Percentiles rank a stretch among this genome's conserved stretches.
phyloP scores from a whole-genome alignment of 2,888 invertebrate species.

The Neocrepidodera transversa region DNA sequence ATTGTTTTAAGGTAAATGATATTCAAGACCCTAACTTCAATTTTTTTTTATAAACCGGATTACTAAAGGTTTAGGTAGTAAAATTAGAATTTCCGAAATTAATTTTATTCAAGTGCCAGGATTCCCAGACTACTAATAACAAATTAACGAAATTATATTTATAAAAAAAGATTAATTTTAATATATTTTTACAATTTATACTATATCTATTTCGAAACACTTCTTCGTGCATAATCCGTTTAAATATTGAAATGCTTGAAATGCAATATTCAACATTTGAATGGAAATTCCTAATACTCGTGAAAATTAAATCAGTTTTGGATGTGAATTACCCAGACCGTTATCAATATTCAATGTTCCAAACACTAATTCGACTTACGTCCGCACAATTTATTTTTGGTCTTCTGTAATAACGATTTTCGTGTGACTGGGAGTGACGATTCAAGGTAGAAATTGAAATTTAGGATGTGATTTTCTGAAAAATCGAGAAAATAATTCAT shows the following conservation, averaged over 20 bases:
- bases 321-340: constrained; percentile 48
- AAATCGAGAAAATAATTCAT: no score
- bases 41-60: no score
- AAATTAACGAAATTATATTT: no score
- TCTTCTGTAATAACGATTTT: constrained; percentile 18
- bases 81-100: no score
- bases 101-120: no score
- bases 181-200: no score
- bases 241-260: not conserved
- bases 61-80: no score
- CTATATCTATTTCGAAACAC: no score
- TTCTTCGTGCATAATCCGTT: no score
- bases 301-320: constrained; percentile 41
- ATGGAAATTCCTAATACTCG: constrained; percentile 36
- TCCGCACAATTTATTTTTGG: constrained; percentile 37
- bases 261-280: constrained; percentile 20
- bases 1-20: constrained; percentile 1
- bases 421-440: not conserved
- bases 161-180: no score
- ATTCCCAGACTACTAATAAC: no score
- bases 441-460: not conserved
- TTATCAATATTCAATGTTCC: constrained; percentile 44
- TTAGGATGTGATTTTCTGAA: no score
- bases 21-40: not conserved
- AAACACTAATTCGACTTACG: constrained; percentile 40